Conservation (phyloP, 2,888 invertebrate species). For the Chloroclysta siterata region DNA sequence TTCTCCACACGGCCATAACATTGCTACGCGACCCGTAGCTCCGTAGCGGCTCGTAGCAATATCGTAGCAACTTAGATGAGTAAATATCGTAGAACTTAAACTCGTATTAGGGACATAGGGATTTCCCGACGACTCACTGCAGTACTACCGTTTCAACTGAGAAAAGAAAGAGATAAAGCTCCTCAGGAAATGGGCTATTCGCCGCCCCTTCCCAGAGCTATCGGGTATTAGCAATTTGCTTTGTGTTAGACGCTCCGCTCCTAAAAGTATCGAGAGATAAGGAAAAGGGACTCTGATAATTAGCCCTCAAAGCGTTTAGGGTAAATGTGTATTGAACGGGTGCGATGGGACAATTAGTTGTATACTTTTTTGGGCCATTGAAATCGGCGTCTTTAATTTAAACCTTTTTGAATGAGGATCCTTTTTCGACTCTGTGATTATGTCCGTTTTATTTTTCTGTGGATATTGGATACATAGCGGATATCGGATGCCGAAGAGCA, state of each 20-base stretch:
- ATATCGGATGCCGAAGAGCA: constrained; percentile 35
- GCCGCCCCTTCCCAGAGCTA: constrained; percentile 67
- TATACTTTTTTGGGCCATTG: constrained; percentile 47
- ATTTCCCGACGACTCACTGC: constrained; percentile 53
- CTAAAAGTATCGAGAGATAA: constrained; percentile 68
- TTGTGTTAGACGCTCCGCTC: constrained; percentile 66
- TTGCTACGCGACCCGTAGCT: constrained; percentile 29
- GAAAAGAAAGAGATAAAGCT: constrained; percentile 70
- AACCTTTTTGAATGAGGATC: constrained; percentile 36
- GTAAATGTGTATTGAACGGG: constrained; percentile 63
- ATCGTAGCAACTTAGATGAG: constrained; percentile 35
- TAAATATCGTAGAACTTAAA: constrained; percentile 54
- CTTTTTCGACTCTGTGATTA: constrained; percentile 28
- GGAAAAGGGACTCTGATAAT: constrained; percentile 66
- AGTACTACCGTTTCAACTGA: constrained; percentile 42
- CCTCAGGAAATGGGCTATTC: constrained; percentile 75
- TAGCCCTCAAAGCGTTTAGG: constrained; percentile 64
- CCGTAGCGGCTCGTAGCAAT: constrained; percentile 34
- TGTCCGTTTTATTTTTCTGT: constrained; percentile 13
- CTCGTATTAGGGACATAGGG: constrained; percentile 53
- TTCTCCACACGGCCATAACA: constrained; percentile 32
- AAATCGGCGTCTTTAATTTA: constrained; percentile 44
- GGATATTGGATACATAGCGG: constrained; percentile 32
- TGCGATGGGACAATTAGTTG: constrained; percentile 59
- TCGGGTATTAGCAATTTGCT: constrained; percentile 78